Conservation (phyloP, 37 sponge, comb jelly and placozoan genomes). For the Hexactinellida sp. region DNA sequence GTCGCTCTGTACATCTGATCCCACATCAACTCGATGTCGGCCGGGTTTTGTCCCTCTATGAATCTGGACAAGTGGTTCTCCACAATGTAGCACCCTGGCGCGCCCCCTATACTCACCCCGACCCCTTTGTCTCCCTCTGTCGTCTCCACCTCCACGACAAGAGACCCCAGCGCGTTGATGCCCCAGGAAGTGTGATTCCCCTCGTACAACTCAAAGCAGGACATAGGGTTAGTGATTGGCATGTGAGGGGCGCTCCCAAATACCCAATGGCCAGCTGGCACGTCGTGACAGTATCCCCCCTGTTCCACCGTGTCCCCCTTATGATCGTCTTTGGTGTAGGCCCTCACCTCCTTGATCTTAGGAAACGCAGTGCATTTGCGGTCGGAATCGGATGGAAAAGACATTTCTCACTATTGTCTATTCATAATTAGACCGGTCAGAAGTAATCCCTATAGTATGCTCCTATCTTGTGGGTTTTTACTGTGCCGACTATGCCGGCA, state of each 20-base stretch:
- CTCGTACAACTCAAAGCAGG: conserved; percentile 43
- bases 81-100: conserved; percentile 64
- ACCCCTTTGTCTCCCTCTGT: conserved; percentile 66
- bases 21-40: conserved; percentile 71
- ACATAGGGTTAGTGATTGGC: conserved; percentile 73
- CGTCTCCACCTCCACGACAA: conserved; percentile 64
- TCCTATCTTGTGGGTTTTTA: too few species aligned
- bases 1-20: conserved; percentile 71
- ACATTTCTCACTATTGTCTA: too few species aligned
- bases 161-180: conserved; percentile 63
- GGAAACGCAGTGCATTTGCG: conserved; percentile 16
- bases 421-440: too few species aligned
- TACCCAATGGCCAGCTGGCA: conserved; percentile 70
- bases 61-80: conserved; percentile 74
- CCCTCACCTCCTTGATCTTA: conserved; percentile 48
- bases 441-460: too few species aligned
- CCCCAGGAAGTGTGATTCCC: conserved; percentile 62
- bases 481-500: too few species aligned
- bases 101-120: conserved; percentile 73
- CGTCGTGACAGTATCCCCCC: conserved; percentile 79
- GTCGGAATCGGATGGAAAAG: neutral
- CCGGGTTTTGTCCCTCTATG: conserved; percentile 62
- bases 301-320: neutral
- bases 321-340: conserved; percentile 33
- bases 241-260: conserved; percentile 43